A percentile compares a stretch with the other conserved stretches of the same genome.
phyloP scores from a whole-genome alignment of 2,888 invertebrate species.

The Heliconius charithonia region DNA sequence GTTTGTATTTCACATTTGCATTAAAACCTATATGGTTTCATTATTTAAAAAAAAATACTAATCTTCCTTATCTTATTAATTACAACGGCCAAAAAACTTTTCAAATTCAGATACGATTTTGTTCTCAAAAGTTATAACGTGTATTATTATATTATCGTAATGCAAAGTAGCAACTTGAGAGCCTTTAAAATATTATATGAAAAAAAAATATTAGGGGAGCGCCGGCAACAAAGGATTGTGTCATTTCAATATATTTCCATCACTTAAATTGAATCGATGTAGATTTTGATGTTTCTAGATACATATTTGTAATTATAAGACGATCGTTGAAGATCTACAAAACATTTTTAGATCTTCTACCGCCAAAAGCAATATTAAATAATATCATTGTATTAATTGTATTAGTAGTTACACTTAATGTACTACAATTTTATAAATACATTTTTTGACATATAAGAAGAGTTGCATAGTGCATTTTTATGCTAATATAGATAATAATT shows the following conservation, averaged over 20 bases:
- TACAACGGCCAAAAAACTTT: neutral
- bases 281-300: conserved; percentile 42
- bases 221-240: conserved; percentile 65
- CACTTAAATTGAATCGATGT: conserved; percentile 17
- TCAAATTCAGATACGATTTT: neutral
- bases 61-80: neutral
- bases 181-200: conserved; percentile 69
- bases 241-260: conserved; percentile 58
- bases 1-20: neutral
- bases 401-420: conserved; percentile 35
- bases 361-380: conserved; percentile 72
- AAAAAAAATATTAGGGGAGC: conserved; percentile 58
- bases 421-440: conserved; percentile 43
- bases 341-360: conserved; percentile 62
- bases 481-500: conserved; percentile 10
- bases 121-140: conserved; percentile 16
- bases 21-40: too few species aligned
- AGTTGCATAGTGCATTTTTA: conserved; percentile 21
- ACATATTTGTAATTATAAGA: conserved; percentile 31
- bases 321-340: conserved; percentile 35
- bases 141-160: conserved; percentile 67
- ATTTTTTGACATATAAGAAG: conserved; percentile 25
- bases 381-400: conserved; percentile 51
- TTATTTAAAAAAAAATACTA: neutral
- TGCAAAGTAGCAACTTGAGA: conserved; percentile 76